A percentile compares a stretch with the other conserved stretches of the same genome.
Evolutionary conservation across 1,140 invertebrate genomes (phyloP).

Genomic region (Papilio glaucus): DNA sequence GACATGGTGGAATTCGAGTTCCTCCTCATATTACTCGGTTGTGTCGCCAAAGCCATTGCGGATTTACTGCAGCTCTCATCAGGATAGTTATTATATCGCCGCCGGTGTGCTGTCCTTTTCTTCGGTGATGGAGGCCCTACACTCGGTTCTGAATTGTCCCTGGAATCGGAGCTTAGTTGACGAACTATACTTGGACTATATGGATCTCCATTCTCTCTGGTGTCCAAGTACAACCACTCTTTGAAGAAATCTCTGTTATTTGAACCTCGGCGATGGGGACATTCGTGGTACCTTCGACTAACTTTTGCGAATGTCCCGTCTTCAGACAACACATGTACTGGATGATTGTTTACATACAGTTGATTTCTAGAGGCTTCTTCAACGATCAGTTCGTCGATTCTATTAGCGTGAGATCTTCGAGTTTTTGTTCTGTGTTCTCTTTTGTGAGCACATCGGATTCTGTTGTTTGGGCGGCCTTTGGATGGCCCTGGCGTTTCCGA

Average conservation of each 20-base stretch:
- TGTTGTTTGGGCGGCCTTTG: conserved; percentile 65
- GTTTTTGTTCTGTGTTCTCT: conserved; percentile 64
- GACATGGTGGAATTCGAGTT: conserved; percentile 86
- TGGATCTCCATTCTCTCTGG: conserved; percentile 68
- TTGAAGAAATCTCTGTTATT: conserved; percentile 76
- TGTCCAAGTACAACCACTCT: conserved; percentile 76
- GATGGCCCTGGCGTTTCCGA: conserved; percentile 59
- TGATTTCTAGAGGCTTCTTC: conserved; percentile 69
- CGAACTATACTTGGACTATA: conserved; percentile 78
- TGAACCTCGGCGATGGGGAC: conserved; percentile 63
- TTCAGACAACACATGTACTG: conserved; percentile 70
- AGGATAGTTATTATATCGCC: conserved; percentile 74
- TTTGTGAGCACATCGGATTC: conserved; percentile 65
- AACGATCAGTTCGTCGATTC: conserved; percentile 75
- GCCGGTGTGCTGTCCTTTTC: conserved; percentile 68
- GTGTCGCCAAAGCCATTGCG: conserved; percentile 74
- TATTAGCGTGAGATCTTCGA: conserved; percentile 58
- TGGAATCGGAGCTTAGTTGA: conserved; percentile 80
- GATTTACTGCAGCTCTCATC: conserved; percentile 81
- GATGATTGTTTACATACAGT: conserved; percentile 65
- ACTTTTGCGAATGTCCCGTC: conserved; percentile 75
- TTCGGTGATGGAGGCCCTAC: conserved; percentile 78
- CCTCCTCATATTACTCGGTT: conserved; percentile 81
- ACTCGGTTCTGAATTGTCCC: conserved; percentile 79
- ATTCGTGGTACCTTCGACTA: conserved; percentile 71